Base-by-base conservation (phyloP, 1,140 invertebrate species). In the Eciton burchellii region DNA sequence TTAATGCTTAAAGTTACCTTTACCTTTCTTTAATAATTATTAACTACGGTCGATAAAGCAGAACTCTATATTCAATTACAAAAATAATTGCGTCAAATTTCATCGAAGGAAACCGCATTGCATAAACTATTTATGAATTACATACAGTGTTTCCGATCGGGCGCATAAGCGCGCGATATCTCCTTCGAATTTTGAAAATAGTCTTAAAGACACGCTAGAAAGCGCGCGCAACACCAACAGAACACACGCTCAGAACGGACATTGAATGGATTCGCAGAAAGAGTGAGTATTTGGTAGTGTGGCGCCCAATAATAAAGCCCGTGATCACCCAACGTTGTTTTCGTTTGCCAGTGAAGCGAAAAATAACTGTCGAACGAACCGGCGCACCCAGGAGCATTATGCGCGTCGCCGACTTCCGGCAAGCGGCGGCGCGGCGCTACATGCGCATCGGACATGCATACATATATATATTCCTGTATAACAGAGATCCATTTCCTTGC, bases 341-440 rank as follows among this genome's bases (percentile, higher is more conserved):
- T 90, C 88, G 92, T 93, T 92, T 93, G 90, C 70, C 93, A 94
- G 90, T 93, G 92, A 94, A 93, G 93, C 92, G 93, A 93, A 90
- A 94, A 93, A 94, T 93, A 91, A 89, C 83, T 21, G 60, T 12
- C 12, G 49, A 79, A 86, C 82, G 79, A 83, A 73, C 88, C 84
- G 93, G 89, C 92, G 91, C 92, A 93, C 92, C 92, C 92, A 92
- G 83, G 81, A 88, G 88, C 89, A 92, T 92, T 92, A 92, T 90
- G 92, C 88, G 89, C 89, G 90, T 88, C 89, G 35, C 79, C 24
- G 86, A 92, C 92, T 92, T 93, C 92, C 92, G 92, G 84, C 43
- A 79, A n/a, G 63, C 63, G 72, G 88, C 86, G 88, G 84, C 68
- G 85, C 77, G 73, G 41, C 77, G 71, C 66, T 73, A 68, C 81